phyloP scores from a whole-genome alignment of 2,888 invertebrate species.

The Sesia apiformis region DNA sequence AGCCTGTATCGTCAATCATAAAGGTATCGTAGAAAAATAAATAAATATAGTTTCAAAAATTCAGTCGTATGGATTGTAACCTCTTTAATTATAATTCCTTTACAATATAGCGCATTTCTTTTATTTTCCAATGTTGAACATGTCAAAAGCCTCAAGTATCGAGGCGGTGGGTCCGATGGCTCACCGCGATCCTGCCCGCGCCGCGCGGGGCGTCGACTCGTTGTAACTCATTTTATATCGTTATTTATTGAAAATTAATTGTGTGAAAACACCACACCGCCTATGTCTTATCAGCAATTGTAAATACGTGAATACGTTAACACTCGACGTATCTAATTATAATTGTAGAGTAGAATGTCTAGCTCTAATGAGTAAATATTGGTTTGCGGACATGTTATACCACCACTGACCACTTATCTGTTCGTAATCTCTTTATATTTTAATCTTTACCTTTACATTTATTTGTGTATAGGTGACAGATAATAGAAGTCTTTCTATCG shows the following conservation, averaged over 20 bases:
- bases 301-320: conserved; percentile 11
- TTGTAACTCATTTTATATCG: conserved; percentile 40
- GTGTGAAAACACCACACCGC: conserved; percentile 39
- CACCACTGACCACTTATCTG: no score
- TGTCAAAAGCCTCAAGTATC: conserved; percentile 27
- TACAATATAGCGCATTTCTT: conserved; percentile 7
- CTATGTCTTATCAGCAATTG: conserved; percentile 28
- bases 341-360: no score
- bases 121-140: conserved; percentile 18
- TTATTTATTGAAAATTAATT: conserved; percentile 60
- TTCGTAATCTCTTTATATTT: no score
- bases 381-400: no score
- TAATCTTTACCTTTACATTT: no score
- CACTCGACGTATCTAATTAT: no score
- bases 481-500: no score
- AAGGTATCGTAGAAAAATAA: no score
- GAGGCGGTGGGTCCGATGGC: conserved; percentile 41
- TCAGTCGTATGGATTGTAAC: background rate
- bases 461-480: no score
- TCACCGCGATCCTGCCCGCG: conserved; percentile 26
- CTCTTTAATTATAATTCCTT: background rate
- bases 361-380: no score
- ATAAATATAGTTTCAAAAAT: no score
- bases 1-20: no score
- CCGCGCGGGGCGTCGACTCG: conserved; percentile 34